These are phyloP conservation scores for Tiphia femorata DNA, from an alignment of 2,888 invertebrate species.

Conservation along the genomic window DNA sequence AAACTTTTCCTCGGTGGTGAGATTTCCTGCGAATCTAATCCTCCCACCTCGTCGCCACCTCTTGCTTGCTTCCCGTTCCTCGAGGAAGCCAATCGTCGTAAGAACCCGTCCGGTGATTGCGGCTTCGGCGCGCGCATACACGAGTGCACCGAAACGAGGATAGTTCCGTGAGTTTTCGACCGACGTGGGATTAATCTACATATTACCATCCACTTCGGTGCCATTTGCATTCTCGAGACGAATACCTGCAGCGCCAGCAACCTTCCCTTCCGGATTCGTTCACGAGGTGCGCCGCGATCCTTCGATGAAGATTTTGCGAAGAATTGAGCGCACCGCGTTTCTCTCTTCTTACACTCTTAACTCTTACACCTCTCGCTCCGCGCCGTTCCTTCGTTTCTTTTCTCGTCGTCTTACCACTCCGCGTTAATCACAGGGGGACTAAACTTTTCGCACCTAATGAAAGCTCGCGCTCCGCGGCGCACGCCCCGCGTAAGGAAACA, in stretches of 20 bases:
- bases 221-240: constrained; percentile 39
- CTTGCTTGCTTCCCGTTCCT: too few relatives aligned
- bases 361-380: constrained; percentile 8
- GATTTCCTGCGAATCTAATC: constrained; percentile 17
- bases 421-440: too few relatives aligned
- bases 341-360: constrained; percentile 11
- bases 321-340: neutral
- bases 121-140: constrained; percentile 6
- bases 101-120: constrained; percentile 9
- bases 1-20: neutral
- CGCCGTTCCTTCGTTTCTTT: constrained; percentile 10
- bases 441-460: too few relatives aligned
- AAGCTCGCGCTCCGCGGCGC: too few relatives aligned
- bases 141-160: constrained; percentile 14
- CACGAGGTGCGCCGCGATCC: too few relatives aligned
- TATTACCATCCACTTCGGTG: constrained; percentile 31
- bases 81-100: constrained; percentile 9
- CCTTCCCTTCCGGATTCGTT: too few relatives aligned
- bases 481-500: too few relatives aligned
- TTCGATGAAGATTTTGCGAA: too few relatives aligned
- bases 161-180: constrained; percentile 43
- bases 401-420: constrained; percentile 6
- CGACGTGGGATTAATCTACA: constrained; percentile 43
- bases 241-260: constrained; percentile 23
- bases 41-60: too few relatives aligned